Conservation (phyloP, 2,797 vertebrate genomes). For the Coccyzus lansbergi region DNA sequence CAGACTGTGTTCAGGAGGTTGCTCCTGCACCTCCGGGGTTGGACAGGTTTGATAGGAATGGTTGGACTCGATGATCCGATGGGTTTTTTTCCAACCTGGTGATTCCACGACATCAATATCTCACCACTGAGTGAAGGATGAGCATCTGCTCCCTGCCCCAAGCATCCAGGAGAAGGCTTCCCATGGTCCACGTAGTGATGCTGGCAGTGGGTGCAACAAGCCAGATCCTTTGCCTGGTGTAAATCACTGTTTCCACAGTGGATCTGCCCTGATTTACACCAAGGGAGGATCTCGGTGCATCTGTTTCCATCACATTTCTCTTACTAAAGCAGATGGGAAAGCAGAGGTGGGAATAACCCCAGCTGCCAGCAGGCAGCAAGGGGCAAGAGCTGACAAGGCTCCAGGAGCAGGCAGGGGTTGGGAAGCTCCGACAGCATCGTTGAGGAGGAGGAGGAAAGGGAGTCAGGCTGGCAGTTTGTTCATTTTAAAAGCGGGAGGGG, state of each 20-base stretch:
- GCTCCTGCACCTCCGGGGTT: background rate
- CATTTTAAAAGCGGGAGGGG: background rate
- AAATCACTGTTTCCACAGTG: background rate
- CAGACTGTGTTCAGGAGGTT: fast-evolving
- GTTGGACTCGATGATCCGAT: too few species aligned
- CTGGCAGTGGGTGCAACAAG: fast-evolving
- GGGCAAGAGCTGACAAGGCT: background rate
- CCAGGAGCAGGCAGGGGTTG: background rate
- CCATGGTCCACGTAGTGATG: fast-evolving
- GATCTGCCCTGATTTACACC: fast-evolving
- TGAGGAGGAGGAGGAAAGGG: background rate
- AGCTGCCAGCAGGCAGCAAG: fast-evolving
- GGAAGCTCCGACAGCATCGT: background rate
- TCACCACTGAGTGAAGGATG: background rate
- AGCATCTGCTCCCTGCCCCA: background rate
- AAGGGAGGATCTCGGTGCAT: fast-evolving
- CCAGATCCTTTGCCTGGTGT: background rate
- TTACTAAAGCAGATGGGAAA: background rate
- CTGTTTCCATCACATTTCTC: fast-evolving
- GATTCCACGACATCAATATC: fast-evolving
- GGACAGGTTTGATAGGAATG: too few species aligned
- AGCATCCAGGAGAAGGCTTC: background rate
- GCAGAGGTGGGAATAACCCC: fast-evolving
- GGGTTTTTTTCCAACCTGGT: too few species aligned
- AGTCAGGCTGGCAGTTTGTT: background rate